A percentile compares a stretch with the other conserved stretches of the same genome.
These are phyloP conservation scores for Coccyzus lansbergi DNA, from an alignment of 2,797 vertebrate genomes.

Conservation along the genomic window DNA sequence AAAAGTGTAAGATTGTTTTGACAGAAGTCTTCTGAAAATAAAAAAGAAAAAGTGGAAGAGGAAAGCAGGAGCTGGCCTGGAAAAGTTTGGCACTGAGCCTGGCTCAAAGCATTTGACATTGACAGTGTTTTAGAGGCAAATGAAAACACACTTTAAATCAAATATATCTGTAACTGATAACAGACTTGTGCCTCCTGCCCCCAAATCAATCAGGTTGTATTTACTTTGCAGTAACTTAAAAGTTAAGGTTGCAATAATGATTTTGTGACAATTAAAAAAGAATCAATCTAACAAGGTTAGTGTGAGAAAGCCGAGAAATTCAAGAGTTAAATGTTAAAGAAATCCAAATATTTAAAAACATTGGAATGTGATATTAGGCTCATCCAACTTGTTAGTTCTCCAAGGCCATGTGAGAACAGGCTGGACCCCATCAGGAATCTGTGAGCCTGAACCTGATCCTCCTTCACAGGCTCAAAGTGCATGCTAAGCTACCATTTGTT, in stretches of 20 bases:
- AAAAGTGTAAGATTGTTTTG: neutral
- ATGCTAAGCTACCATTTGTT: neutral
- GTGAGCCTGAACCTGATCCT: neutral
- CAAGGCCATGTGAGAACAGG: neutral
- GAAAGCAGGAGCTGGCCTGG: neutral
- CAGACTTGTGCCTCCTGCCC: fast-evolving
- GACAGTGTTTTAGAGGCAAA: neutral
- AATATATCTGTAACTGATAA: neutral
- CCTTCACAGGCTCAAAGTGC: neutral
- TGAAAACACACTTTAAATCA: neutral
- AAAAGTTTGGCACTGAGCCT: neutral
- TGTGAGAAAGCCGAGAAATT: neutral
- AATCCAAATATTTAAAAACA: neutral
- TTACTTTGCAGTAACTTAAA: neutral
- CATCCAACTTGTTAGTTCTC: neutral
- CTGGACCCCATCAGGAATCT: neutral
- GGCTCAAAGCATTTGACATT: neutral
- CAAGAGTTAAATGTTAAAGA: neutral
- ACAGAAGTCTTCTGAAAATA: neutral
- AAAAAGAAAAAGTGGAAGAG: neutral
- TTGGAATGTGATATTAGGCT: neutral
- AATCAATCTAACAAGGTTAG: neutral
- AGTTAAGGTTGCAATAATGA: neutral
- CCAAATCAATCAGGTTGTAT: fast-evolving
- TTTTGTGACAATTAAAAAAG: neutral